Conservation (phyloP, 1,140 invertebrate species). For the Drosophila ercepeae region DNA sequence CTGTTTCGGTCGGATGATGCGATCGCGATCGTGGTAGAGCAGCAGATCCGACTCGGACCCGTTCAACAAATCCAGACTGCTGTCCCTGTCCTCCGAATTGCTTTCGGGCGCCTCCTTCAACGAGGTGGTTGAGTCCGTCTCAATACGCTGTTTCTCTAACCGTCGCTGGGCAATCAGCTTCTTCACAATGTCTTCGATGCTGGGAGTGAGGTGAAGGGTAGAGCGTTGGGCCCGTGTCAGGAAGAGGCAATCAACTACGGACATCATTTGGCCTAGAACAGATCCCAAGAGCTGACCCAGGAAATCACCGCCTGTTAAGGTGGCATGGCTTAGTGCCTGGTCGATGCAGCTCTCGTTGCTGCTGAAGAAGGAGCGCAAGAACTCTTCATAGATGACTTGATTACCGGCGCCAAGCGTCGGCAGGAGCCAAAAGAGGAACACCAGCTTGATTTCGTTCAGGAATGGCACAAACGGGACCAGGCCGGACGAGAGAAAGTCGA, state of each 20-base stretch:
- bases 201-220: constrained; percentile 23
- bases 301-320: neutral
- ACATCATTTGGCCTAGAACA: constrained; percentile 15
- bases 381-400: constrained; percentile 44
- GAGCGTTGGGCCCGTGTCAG: constrained; percentile 8
- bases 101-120: neutral
- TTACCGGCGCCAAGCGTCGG: constrained; percentile 50
- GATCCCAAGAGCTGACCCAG: constrained; percentile 25
- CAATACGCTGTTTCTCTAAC: neutral
- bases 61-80: neutral
- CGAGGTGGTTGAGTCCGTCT: neutral
- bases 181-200: constrained; percentile 37
- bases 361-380: constrained; percentile 43
- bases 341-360: constrained; percentile 90
- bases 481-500: constrained; percentile 29
- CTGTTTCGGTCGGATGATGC: neutral
- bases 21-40: neutral
- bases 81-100: neutral
- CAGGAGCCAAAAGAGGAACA: constrained; percentile 58
- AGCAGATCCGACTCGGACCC: constrained; percentile 1
- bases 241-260: constrained; percentile 28
- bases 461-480: constrained; percentile 47
- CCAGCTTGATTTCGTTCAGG: constrained; percentile 47
- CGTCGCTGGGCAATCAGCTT: constrained; percentile 24
- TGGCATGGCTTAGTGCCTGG: constrained; percentile 87